Evolutionary conservation across 2,113 vertebrate species (phyloP).

Genomic region (Campylorhamphus procurvoides): DNA sequence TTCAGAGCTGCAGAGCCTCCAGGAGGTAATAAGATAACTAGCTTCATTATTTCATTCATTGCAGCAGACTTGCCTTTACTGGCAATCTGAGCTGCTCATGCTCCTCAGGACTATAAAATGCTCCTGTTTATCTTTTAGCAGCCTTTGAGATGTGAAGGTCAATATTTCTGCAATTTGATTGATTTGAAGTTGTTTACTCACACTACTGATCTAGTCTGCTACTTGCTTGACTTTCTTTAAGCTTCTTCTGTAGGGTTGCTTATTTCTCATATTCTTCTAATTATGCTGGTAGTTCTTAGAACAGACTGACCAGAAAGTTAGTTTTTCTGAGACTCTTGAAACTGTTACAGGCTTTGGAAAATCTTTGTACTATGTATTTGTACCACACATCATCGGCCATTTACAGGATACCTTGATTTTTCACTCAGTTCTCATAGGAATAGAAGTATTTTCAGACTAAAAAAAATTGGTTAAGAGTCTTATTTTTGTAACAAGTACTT

Average conservation of each 20-base stretch:
- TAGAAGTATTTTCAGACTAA: background rate
- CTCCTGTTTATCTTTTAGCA: background rate
- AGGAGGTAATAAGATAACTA: slow-evolving; percentile 2
- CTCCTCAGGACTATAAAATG: background rate
- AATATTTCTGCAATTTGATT: background rate
- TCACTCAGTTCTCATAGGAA: background rate
- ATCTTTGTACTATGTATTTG: background rate
- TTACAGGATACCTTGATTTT: background rate
- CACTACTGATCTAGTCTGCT: background rate
- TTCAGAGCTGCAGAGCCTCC: slow-evolving; percentile 3
- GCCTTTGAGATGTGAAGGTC: background rate
- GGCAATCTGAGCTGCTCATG: background rate
- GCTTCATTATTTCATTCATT: slow-evolving; percentile 13
- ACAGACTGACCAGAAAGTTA: background rate
- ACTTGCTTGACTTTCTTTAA: background rate
- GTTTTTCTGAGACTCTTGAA: background rate
- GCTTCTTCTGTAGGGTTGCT: background rate
- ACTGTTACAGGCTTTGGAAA: background rate
- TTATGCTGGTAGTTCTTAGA: background rate
- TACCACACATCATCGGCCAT: background rate
- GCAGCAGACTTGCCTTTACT: background rate
- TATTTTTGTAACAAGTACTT: background rate
- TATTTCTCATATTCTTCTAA: background rate
- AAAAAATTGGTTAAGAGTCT: background rate
- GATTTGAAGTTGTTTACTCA: background rate